Evolutionary conservation across 2,797 vertebrate species (phyloP).

Genomic region (Eulemur mongoz): DNA sequence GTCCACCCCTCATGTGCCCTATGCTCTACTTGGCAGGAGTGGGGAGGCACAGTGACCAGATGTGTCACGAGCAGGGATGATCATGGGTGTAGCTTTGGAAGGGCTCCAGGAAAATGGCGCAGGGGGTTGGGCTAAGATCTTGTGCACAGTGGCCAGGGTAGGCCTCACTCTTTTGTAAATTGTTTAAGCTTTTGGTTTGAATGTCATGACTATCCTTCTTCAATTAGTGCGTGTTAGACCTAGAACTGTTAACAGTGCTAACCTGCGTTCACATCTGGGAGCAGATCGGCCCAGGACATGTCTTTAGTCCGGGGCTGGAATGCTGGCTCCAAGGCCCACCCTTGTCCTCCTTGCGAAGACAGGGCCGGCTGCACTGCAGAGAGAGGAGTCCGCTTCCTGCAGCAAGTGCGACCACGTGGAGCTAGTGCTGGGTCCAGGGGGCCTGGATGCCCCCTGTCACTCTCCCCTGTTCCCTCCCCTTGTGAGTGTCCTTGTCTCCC

Average conservation of each 20-base stretch:
- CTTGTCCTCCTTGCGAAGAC: background rate
- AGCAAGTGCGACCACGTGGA: too few species aligned
- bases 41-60: background rate
- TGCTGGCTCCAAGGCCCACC: background rate
- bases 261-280: too few species aligned
- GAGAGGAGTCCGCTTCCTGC: background rate
- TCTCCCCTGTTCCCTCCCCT: background rate
- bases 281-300: background rate
- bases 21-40: rapidly evolving
- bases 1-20: rapidly evolving
- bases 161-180: background rate
- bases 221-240: too few species aligned
- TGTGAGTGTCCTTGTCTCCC: background rate
- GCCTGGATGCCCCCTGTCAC: background rate
- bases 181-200: background rate
- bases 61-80: rapidly evolving
- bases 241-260: too few species aligned
- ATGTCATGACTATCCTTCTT: too few species aligned
- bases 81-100: rapidly evolving
- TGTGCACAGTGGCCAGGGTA: rapidly evolving
- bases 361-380: background rate
- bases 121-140: background rate
- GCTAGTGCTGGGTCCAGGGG: background rate
- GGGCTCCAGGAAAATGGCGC: rapidly evolving
- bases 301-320: background rate